Percentiles rank a stretch among this genome's conserved stretches.
phyloP scores from a whole-genome alignment of 2,888 invertebrate genomes.

The Dascillus cervinus region DNA sequence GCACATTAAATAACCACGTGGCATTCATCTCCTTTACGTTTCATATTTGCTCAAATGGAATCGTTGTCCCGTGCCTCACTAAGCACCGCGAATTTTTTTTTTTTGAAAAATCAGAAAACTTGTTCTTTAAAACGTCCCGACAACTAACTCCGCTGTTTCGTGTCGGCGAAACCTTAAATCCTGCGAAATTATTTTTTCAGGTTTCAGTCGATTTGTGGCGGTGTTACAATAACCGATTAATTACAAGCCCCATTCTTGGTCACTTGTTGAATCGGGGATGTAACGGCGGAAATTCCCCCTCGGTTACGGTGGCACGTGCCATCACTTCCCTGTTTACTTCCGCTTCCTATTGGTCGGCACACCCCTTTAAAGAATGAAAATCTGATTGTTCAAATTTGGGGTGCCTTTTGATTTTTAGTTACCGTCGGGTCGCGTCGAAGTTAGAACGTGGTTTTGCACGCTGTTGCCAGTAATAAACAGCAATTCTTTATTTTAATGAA shows the following conservation, averaged over 20 bases:
- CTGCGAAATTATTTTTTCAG: slow-evolving; percentile 4
- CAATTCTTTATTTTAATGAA: too few relatives aligned
- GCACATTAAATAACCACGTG: slow-evolving; percentile 17
- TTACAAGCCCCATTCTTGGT: slow-evolving; percentile 13
- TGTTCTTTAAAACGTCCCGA: too few relatives aligned
- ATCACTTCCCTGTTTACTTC: slow-evolving; percentile 36
- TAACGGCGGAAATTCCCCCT: slow-evolving; percentile 1
- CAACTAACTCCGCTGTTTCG: too few relatives aligned
- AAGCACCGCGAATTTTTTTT: too few relatives aligned
- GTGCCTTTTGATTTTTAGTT: background rate
- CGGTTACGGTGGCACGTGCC: too few relatives aligned
- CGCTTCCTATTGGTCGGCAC: slow-evolving; percentile 30
- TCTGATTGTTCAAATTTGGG: background rate
- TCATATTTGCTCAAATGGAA: slow-evolving; percentile 2
- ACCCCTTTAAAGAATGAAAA: slow-evolving; percentile 9
- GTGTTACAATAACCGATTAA: slow-evolving; percentile 12
- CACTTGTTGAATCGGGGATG: slow-evolving; percentile 1
- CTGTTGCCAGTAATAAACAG: too few relatives aligned
- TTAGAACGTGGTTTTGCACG: too few relatives aligned
- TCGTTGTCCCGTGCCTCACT: background rate
- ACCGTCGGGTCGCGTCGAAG: slow-evolving; percentile 3
- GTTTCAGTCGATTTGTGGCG: slow-evolving; percentile 9
- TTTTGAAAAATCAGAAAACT: too few relatives aligned
- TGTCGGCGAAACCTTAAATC: too few relatives aligned
- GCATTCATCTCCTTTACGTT: slow-evolving; percentile 7